Evolutionary conservation across 2,797 vertebrate species (phyloP).

Genomic region (Bryconaethiops microstoma): DNA sequence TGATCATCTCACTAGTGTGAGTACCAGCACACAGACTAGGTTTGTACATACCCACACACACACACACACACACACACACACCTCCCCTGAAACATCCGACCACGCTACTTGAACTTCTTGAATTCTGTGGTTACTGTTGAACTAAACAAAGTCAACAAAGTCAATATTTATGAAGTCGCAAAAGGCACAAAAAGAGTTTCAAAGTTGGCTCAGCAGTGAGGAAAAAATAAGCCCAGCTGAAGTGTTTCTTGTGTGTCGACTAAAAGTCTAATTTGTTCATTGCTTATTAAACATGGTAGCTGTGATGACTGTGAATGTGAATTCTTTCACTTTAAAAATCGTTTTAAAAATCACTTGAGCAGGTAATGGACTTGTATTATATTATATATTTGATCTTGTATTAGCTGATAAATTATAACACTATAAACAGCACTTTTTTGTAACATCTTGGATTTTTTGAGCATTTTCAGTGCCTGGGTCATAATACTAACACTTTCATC

Average conservation of each 20-base stretch:
- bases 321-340: too few species aligned
- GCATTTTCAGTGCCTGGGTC: too few species aligned
- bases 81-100: constrained; percentile 61
- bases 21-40: background rate
- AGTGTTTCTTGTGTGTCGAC: background rate
- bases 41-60: constrained; percentile 13
- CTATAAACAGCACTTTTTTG: too few species aligned
- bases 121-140: constrained; percentile 13
- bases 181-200: background rate
- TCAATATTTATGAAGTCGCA: constrained; percentile 28
- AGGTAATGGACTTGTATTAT: too few species aligned
- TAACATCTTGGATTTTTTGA: too few species aligned
- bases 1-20: background rate
- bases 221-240: background rate
- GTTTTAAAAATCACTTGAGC: too few species aligned
- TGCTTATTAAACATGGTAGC: too few species aligned
- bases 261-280: background rate
- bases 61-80: constrained; percentile 22
- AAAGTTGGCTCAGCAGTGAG: background rate
- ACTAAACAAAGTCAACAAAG: background rate
- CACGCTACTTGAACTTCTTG: constrained; percentile 51
- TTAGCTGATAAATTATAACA: too few species aligned
- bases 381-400: too few species aligned
- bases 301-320: too few species aligned
- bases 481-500: too few species aligned